Evolutionary conservation across 2,888 invertebrate species (phyloP), one percentile per base, ranked within the genome.

Genomic region (Pegoplata infirma): DNA sequence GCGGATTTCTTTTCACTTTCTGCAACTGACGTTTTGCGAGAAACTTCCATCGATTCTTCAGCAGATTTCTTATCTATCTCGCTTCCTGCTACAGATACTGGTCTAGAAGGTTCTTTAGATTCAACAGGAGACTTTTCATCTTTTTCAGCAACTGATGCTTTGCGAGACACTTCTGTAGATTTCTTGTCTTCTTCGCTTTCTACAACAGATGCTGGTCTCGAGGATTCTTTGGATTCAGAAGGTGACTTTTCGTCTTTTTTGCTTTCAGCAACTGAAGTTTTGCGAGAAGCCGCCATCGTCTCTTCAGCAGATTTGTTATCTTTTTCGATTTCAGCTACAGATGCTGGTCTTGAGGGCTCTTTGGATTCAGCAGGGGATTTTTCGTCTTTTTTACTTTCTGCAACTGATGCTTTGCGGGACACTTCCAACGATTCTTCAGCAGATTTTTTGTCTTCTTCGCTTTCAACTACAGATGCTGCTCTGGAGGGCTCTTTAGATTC

Each of bases 401-500:
- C 58, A 4, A 74, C 66, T 69, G 64, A 17, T 28, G 17, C 44
- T 32, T 69, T 8, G 7, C n/a, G n/a, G n/a, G n/a, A n/a, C n/a
- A n/a, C n/a, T n/a, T n/a, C n/a, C n/a, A n/a, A n/a, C n/a, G 81
- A 80, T 2, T 14, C 46, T 7, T 78, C 79, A 0, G 76, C 75
- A 2, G 44, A 63, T 71, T 14, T 78, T 59, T 28, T 76, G 7
- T 68, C 58, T 10, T 2, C n/a, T 21, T 47, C 56, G n/a, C 23
- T 63, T 32, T 25, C 69, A 8, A 23, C 49, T 2, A 75, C 80
- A 4, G 85, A 83, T 8, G 44, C 69, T 0, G 74, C 79, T 5
- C 79, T 63, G 0, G 83, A 83, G 8, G 46, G 14, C 49, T 83
- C 84, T 10, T 82, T 82, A 10, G 79, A 82, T 55, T 74, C 75